Percentiles rank a stretch among this genome's conserved stretches.
phyloP scores from a whole-genome alignment of 2,888 invertebrate species.

The Drosophila fulvimacula region DNA sequence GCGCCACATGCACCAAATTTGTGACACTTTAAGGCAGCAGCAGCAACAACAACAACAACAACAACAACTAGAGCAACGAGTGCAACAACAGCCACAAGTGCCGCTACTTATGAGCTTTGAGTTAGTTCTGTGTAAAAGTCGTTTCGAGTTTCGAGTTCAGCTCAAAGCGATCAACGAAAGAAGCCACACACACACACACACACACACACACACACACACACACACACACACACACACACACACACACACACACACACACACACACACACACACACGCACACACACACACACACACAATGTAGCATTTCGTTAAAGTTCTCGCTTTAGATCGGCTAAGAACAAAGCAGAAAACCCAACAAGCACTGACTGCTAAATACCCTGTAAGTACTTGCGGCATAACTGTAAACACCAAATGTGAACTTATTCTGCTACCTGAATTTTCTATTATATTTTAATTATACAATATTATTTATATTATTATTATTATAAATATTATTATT shows the following conservation, averaged over 20 bases:
- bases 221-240: background rate
- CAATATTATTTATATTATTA: background rate
- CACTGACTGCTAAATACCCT: background rate
- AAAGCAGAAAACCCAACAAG: background rate
- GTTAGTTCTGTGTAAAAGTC: conserved; percentile 43
- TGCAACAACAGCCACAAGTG: conserved; percentile 21
- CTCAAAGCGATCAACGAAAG: conserved; percentile 54
- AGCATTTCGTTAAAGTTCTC: background rate
- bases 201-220: conserved; percentile 2
- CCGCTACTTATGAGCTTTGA: conserved; percentile 36
- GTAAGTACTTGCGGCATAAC: background rate
- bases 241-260: conserved; percentile 24
- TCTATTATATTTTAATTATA: background rate
- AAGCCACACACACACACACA: conserved; percentile 47
- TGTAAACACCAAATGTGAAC: background rate
- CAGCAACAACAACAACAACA: conserved; percentile 1
- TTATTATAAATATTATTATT: too few species aligned
- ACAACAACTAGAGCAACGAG: background rate
- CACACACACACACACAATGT: background rate
- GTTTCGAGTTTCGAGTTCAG: conserved; percentile 49
- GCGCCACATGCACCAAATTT: conserved; percentile 41
- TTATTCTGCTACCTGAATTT: background rate
- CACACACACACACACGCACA: background rate
- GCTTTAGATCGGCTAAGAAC: background rate
- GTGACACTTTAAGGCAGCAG: conserved; percentile 45